Conservation (phyloP, 2,888 invertebrate genomes). For the Leptopterna dolabrata region DNA sequence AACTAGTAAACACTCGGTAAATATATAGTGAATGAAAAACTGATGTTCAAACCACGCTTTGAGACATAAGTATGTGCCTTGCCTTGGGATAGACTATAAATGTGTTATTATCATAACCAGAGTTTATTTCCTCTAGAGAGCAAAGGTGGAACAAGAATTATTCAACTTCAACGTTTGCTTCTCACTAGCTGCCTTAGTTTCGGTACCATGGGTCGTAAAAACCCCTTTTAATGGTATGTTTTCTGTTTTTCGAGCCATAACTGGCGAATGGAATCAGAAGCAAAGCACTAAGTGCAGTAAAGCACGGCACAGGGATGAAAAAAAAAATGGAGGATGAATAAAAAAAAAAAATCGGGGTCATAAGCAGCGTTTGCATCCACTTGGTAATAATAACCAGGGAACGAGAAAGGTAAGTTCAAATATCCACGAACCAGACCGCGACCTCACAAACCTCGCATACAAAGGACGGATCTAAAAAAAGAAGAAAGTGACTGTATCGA, state of each 20-base stretch:
- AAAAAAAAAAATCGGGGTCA: not conserved
- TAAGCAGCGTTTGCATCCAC: not conserved
- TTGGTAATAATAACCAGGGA: not conserved
- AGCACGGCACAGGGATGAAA: not conserved
- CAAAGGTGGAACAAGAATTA: not conserved
- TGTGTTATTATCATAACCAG: not conserved
- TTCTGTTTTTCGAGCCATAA: slow-evolving; percentile 7
- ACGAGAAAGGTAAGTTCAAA: not conserved
- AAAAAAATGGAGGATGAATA: not conserved
- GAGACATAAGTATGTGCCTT: not conserved
- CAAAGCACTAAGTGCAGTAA: slow-evolving; percentile 2
- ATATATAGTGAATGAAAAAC: not conserved
- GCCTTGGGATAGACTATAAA: not conserved
- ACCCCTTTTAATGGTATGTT: not conserved
- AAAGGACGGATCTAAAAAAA: not conserved
- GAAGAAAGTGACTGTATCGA: slow-evolving; percentile 29
- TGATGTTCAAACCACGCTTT: not conserved
- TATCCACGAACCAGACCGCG: not conserved
- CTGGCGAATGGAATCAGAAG: not conserved
- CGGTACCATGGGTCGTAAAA: not conserved
- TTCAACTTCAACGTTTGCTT: not conserved
- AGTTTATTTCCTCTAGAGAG: not conserved
- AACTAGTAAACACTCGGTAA: no score
- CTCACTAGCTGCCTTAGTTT: not conserved
- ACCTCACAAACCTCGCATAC: slow-evolving; percentile 2